Evolutionary conservation across 2,113 vertebrate genomes (phyloP), one percentile per base, ranked within the genome.

Genomic region (Melanocharis versteri): DNA sequence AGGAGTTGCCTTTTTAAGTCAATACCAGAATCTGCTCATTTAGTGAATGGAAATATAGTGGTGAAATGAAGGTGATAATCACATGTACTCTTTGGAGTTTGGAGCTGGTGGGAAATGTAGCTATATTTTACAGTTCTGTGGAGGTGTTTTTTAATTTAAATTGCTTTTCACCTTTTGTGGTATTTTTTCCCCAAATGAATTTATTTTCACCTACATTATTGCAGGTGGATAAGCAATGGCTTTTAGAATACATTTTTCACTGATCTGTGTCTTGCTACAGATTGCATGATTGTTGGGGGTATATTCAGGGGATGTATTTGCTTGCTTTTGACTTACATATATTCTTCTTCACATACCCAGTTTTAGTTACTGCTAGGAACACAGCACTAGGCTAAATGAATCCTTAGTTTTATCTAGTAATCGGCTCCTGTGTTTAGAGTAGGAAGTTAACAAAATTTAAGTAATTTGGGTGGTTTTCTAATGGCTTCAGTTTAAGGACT

Each of bases 131-230:
- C 37, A 27, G 45, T 56, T 68, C 20, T 68, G 1, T 7, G 15
- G 42, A 66, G 24, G 3, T 48, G 2, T 35, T 61, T 64, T 54
- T 57, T 7, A 47, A 70, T 47, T 78, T 60, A 8, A 70, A 37
- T 64, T 66, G 20, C 2, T 83, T 82, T 92, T 60, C 33, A 8
- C 28, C 3, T 62, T 44, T 61, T 73, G 14, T 47, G 13, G 1
- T 0, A 6, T 71, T 69, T 51, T 51, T 31, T 30, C 2, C 10
- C 1, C n/a, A n/a, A 39, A 10, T 50, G 28, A 9, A 23, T 48
- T 42, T 78, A 19, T 60, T 27, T 93, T 66, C 27, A 39, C 16
- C 4, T 69, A 3, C 19, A 2, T 75, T 54, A 20, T 26, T 60
- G 33, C 15, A 69, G 53, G 28, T 58, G 18, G 58, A 37, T 71